phyloP scores from a whole-genome alignment of 2,113 vertebrate genomes.

The Chrysochloris asiatica region DNA sequence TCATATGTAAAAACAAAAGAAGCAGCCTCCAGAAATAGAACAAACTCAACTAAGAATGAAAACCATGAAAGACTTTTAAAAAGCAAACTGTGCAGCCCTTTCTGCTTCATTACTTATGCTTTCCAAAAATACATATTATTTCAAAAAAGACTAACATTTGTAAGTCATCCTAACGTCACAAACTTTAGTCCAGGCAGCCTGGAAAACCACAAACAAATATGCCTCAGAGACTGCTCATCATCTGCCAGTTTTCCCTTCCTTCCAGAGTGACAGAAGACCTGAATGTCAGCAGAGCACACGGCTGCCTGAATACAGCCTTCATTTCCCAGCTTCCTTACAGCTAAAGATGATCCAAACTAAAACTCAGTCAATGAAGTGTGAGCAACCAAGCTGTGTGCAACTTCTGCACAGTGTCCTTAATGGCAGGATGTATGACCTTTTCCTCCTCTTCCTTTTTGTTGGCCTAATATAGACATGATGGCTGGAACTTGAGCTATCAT shows the following conservation, averaged over 20 bases:
- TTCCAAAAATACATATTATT: background rate
- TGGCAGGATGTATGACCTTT: background rate
- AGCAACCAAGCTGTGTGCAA: background rate
- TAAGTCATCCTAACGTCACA: background rate
- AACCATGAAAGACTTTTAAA: conserved; percentile 12
- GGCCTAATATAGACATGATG: background rate
- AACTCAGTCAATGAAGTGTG: background rate
- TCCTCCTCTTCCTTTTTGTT: background rate
- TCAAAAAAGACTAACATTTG: conserved; percentile 19
- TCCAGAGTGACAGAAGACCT: background rate
- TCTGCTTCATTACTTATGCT: background rate
- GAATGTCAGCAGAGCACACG: background rate
- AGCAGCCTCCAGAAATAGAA: no score
- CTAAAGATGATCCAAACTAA: background rate
- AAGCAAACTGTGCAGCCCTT: background rate
- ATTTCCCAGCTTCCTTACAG: no score
- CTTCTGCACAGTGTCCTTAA: background rate
- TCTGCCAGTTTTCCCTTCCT: conserved; percentile 14
- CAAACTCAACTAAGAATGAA: conserved; percentile 6
- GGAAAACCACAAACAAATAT: conserved; percentile 31
- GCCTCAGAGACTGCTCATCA: background rate
- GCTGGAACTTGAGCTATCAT: no score
- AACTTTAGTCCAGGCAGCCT: conserved; percentile 16
- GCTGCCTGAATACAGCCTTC: background rate
- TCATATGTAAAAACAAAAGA: conserved; percentile 69